These are phyloP conservation scores for Oxyteleia sp. DNA, from an alignment of 2,888 invertebrate genomes.

Conservation along the genomic window DNA sequence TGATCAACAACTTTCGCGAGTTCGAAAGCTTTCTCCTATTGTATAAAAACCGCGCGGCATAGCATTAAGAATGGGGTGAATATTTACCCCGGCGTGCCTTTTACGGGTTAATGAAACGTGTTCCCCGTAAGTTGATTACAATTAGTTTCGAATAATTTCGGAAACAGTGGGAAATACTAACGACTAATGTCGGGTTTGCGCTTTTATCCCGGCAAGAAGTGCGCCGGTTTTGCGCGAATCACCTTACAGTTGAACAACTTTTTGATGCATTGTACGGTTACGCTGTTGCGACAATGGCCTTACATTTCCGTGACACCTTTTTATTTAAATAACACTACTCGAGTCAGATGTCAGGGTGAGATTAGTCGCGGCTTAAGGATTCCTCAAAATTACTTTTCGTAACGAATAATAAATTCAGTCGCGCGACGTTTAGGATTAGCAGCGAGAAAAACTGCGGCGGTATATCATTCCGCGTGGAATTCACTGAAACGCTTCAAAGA, in stretches of 20 bases:
- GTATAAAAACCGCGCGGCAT: too few species aligned
- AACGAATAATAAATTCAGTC: conserved; percentile 4
- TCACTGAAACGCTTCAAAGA: background rate
- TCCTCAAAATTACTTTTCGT: background rate
- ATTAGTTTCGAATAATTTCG: conserved; percentile 30
- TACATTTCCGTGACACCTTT: conserved; percentile 32
- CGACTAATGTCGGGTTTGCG: conserved; percentile 37
- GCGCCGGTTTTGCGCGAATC: conserved; percentile 44
- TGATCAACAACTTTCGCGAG: too few species aligned
- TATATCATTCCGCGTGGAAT: background rate
- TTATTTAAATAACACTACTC: conserved; percentile 33
- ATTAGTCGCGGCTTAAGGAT: background rate
- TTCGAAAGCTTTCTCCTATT: too few species aligned
- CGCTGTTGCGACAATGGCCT: conserved; percentile 20
- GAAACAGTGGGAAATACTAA: conserved; percentile 47
- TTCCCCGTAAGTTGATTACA: conserved; percentile 15
- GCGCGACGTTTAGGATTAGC: background rate
- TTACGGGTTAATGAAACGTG: background rate
- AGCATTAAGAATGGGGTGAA: too few species aligned
- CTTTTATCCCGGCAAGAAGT: conserved; percentile 47
- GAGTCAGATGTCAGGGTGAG: background rate
- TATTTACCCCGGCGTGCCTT: too few species aligned
- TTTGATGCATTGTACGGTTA: conserved; percentile 53
- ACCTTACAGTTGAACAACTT: conserved; percentile 60
- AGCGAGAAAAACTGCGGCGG: background rate